Percentiles rank a stretch among this genome's conserved stretches.
Conservation (phyloP, 2,888 invertebrate species). For the Metellina segmentata region DNA sequence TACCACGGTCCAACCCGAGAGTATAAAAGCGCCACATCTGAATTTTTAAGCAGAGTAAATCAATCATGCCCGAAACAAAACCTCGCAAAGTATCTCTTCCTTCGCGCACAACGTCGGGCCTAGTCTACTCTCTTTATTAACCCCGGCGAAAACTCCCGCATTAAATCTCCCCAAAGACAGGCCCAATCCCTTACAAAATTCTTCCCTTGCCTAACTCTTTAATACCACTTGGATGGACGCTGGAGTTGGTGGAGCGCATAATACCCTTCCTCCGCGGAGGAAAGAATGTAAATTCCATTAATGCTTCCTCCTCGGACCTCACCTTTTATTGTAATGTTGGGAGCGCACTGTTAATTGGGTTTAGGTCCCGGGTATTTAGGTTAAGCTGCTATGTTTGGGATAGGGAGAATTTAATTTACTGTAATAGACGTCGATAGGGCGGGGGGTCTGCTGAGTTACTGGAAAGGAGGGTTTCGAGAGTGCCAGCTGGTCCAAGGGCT, state of each 20-base stretch:
- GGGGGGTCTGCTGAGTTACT: not conserved
- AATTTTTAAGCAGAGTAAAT: constrained; percentile 8
- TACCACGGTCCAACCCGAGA: not conserved
- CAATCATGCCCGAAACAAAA: not conserved
- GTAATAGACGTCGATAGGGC: constrained; percentile 68
- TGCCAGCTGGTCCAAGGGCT: constrained; percentile 76
- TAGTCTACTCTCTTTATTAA: not conserved
- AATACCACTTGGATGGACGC: constrained; percentile 44
- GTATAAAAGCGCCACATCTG: not conserved
- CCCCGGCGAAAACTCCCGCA: not conserved
- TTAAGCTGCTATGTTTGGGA: constrained; percentile 68
- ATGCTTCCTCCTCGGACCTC: constrained; percentile 55
- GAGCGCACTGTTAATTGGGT: constrained; percentile 73
- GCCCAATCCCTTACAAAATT: constrained; percentile 58
- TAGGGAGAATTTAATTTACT: constrained; percentile 76
- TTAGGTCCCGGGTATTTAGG: constrained; percentile 73
- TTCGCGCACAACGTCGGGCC: too few species aligned
- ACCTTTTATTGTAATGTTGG: constrained; percentile 76
- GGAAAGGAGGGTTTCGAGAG: constrained; percentile 28
- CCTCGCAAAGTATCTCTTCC: not conserved
- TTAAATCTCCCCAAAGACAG: constrained; percentile 50
- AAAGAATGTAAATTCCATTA: constrained; percentile 77
- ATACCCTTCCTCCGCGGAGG: constrained; percentile 31
- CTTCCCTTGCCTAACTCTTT: constrained; percentile 59
- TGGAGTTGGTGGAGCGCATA: constrained; percentile 38